Conservation (phyloP, 2,888 invertebrate genomes). For the Nematopogon swammerdamellus region DNA sequence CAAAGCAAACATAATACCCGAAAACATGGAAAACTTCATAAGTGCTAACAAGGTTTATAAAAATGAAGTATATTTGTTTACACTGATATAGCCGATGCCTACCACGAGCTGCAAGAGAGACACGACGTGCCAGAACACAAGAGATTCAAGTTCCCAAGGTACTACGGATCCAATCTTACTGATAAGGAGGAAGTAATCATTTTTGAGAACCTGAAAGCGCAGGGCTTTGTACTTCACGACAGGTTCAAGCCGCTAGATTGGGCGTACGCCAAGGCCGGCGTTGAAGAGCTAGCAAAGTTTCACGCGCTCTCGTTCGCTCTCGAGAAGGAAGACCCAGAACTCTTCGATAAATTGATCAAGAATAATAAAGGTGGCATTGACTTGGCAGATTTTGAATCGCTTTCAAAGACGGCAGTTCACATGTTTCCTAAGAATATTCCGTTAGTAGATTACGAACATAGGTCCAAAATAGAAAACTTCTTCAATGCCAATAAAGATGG, state of each 20-base stretch:
- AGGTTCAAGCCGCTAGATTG: neutral
- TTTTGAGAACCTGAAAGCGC: neutral
- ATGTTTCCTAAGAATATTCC: neutral
- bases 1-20: neutral
- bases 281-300: neutral
- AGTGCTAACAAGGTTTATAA: neutral
- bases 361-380: neutral
- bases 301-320: neutral
- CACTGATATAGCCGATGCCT: neutral
- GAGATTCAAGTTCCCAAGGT: neutral
- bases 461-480: neutral
- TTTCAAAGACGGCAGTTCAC: neutral
- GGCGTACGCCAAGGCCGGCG: neutral
- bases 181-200: neutral
- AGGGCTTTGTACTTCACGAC: neutral
- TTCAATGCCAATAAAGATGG: neutral
- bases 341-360: neutral
- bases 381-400: neutral
- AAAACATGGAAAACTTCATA: neutral
- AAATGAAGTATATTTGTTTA: conserved; percentile 1
- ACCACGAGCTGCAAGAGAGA: conserved; percentile 5
- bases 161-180: neutral
- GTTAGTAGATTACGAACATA: neutral
- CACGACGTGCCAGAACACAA: neutral
- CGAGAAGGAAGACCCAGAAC: neutral